Evolutionary conservation across 2,113 vertebrate genomes (phyloP), one percentile per base, ranked within the genome.

Genomic region (Indri indri): DNA sequence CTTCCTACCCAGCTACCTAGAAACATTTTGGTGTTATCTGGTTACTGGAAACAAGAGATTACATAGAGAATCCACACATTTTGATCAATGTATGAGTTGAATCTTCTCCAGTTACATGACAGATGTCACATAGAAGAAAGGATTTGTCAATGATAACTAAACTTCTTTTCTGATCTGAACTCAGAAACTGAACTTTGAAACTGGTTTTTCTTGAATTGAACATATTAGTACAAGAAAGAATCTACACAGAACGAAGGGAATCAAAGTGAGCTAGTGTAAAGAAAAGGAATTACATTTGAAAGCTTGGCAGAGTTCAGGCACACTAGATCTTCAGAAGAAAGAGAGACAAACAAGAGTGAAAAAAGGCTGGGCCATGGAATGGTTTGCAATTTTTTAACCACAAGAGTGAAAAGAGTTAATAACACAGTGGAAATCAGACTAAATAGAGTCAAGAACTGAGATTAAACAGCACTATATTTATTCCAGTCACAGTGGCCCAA

Each of bases 141-240:
- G 37, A 37, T 68, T 92, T 96, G 65, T 66, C 23, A 37, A 34
- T 71, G n/a, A 77, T 54, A 83, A 94, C 70, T 74, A 63, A 70
- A 71, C 1, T 91, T 88, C 22, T 45, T 81, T 85, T 66, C 42
- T 80, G 79, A 92, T 57, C n/a, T 85, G 84, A 96, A 74, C 37
- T 85, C 40, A 94, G 57, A 94, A 73, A 90, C 17, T 59, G 37
- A 66, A 63, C n/a, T 90, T 94, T 88, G 63, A 94, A 94, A 88
- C 77, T 10, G 73, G 23, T 84, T 93, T 87, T 47, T 91, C 42
- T 88, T 85, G 42, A 74, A 32, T 68, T 47, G 63, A 81, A 81
- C 25, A 94, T 77, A 79, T 79, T 93, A 74, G 97, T 93, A 45
- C 76, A 96, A 96, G n/a, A 25, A 32, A 93, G 70, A 90, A 34